Evolutionary conservation across 2,888 invertebrate species (phyloP), one percentile per base, ranked within the genome.

Genomic region (Auanema sp.): DNA sequence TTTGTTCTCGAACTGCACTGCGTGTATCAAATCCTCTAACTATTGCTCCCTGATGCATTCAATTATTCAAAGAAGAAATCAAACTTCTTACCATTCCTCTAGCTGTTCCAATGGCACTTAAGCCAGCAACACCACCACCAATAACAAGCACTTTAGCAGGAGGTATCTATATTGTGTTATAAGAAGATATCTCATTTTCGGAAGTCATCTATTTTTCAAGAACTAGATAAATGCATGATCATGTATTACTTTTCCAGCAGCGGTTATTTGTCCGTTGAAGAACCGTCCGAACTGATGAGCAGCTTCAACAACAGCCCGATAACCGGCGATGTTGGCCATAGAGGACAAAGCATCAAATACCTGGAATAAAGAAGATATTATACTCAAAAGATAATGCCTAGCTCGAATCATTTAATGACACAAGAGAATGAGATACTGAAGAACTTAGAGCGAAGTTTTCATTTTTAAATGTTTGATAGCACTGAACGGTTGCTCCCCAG

Each of bases 271-370:
- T 78, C 91, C 92, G 69, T 92, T 89, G 85, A 93, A 92, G 86
- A 93, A 93, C 75, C 92, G 87, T n/a, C 92, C 92, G 85, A 91
- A 93, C 83, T 92, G 88, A 76, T 91, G 91, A 0, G 92, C 91
- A 10, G 92, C 92, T 86, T 92, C 92, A 33, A 93, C 88, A 14
- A 93, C 92, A 1, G 92, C 92, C 71, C 92, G 88, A 85, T 93
- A 93, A 4, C 92, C 82, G 56, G 81, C 75, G 70, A 93, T 90
- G 83, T 93, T 93, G 0, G 92, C 92, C 93, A 93, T 93, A 0
- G 92, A 92, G 83, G 91, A 91, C 2, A 93, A 87, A 0, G 90
- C 92, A 84, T 93, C 92, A 85, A 92, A 93, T 0, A 91, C 91
- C 76, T 79, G 50, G 52, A 42, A 3, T 21, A 16, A 12, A 47